Base-by-base conservation (phyloP, 2,113 vertebrate species). In the Opisthocomus hoazin region DNA sequence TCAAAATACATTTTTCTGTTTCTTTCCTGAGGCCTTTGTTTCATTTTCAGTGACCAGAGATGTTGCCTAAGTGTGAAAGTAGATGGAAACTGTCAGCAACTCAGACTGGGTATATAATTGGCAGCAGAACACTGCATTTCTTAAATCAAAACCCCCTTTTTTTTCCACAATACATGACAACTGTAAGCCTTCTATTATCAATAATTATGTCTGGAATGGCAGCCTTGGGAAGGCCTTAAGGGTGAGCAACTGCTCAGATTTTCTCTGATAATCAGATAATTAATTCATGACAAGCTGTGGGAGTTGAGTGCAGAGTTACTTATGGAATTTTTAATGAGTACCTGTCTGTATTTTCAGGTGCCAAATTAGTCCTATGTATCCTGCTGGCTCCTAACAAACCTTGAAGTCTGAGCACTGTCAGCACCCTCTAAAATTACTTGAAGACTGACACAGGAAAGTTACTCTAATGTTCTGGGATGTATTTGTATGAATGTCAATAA, bases 1-100 rank as follows among this genome's bases (percentile, higher is more conserved):
- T 22, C 53, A 29, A 79, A 92, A 83, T 22, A 48, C 9, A 27
- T 80, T 57, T 93, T 78, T 91, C 27, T 87, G 8, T 87, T 91
- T 91, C 43, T 95, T 95, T 88, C 71, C 68, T 85, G 63, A 80
- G 66, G 70, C 24, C 10, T 80, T 91, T 79, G 7, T n/a, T 88
- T 94, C 58, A 65, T 93, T 92, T 96, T 91, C 75, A 85, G 39
- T 83, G 82, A 86, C 66, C 57, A 92, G 45, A 83, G 74, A 56
- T 69, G 41, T 80, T 95, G 82, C 63, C 71, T 88, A 90, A 93
- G 75, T 73, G 43, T 85, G 85, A 94, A 92, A 82, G 61, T 43
- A 94, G 93, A 87, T 91, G 70, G 48, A 94, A 94, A 51, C 61
- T 87, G 87, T 94, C 78, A 93, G 12, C 57, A 94, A 2, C 36